These are phyloP conservation scores for Drosophila mimetica DNA, from an alignment of 2,888 invertebrate genomes.

Conservation along the genomic window DNA sequence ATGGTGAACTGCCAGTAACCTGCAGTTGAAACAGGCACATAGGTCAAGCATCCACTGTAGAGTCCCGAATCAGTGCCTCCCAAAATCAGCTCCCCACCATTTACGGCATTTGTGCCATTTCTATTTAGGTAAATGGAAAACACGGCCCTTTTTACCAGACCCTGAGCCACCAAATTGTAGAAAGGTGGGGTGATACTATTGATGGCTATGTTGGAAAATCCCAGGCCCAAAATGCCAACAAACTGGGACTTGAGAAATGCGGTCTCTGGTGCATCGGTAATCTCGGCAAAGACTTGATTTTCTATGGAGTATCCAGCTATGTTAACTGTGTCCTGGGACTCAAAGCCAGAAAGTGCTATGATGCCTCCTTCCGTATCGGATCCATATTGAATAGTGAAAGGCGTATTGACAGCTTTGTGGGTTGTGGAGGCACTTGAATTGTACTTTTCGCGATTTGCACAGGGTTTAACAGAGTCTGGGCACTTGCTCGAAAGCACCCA, in stretches of 20 bases:
- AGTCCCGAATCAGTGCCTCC: slow-evolving; percentile 96
- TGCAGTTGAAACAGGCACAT: slow-evolving; percentile 91
- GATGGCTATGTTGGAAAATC: slow-evolving; percentile 88
- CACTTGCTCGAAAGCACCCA: slow-evolving; percentile 89
- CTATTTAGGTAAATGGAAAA: slow-evolving; percentile 96
- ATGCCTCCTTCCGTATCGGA: slow-evolving; percentile 83
- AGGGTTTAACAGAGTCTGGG: slow-evolving; percentile 85
- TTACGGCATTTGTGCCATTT: slow-evolving; percentile 86
- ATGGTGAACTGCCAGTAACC: slow-evolving; percentile 98
- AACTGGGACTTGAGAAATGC: slow-evolving; percentile 98
- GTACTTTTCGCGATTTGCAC: slow-evolving; percentile 86
- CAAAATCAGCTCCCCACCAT: slow-evolving; percentile 93
- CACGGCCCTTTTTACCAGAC: slow-evolving; percentile 88
- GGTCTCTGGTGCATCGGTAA: slow-evolving; percentile 89
- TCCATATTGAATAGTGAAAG: slow-evolving; percentile 95
- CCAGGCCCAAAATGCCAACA: slow-evolving; percentile 98
- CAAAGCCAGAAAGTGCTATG: slow-evolving; percentile 46
- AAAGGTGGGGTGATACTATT: slow-evolving; percentile 95
- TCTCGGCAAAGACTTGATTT: slow-evolving; percentile 96
- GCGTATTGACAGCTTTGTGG: slow-evolving; percentile 93
- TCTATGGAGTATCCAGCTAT: slow-evolving; percentile 88
- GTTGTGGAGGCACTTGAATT: slow-evolving; percentile 91
- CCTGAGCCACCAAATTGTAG: slow-evolving; percentile 94
- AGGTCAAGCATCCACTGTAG: slow-evolving; percentile 88
- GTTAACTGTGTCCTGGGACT: slow-evolving; percentile 86